Evolutionary conservation across 2,797 vertebrate genomes (phyloP), one percentile per base, ranked within the genome.

Genomic region (Valencia hispanica): DNA sequence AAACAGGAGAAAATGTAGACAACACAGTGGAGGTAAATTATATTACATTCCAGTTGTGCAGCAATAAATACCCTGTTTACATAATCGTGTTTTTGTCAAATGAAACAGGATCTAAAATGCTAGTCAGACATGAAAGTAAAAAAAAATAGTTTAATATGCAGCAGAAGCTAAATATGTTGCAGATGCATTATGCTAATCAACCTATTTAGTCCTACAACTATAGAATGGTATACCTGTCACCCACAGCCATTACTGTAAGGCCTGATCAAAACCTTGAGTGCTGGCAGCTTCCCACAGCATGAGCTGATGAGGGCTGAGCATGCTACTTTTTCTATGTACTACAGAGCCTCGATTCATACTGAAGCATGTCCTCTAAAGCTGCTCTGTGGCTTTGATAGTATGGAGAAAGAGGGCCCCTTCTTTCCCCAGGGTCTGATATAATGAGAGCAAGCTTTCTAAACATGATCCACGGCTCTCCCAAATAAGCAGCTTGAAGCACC

Each of bases 361-460:
- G 91, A 88, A 88, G 89, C 90, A 79, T 90, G 89, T 91, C 91
- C 92, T 92, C 91, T 77, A 79, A 93, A 89, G 91, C 91, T 91
- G 89, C 87, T 81, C 87, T 63, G 11, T 81, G 86, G 89, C 93
- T 92, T 94, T 95, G 93, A 94, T 93, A 90, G 88, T 87, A 87
- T 80, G 80, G 81, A 92, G 92, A 78, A 87, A 92, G 88, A 90
- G 89, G 86, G 87, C 81, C 87, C 39, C 73, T 79, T 79, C 83
- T 88, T 87, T 94, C 93, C 93, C 93, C 90, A 77, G 92, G 93
- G 94, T 89, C 92, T 91, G 86, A 91, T 90, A 94, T 94, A 94
- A 95, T 93, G 94, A 95, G 91, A 86, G 86, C 69, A 77, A 93
- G 94, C 89, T 91, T 88, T 93, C 94, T 87, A 92, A 93, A 94